These are phyloP conservation scores for Orthosia incerta DNA, from an alignment of 2,888 invertebrate genomes.

Conservation along the genomic window DNA sequence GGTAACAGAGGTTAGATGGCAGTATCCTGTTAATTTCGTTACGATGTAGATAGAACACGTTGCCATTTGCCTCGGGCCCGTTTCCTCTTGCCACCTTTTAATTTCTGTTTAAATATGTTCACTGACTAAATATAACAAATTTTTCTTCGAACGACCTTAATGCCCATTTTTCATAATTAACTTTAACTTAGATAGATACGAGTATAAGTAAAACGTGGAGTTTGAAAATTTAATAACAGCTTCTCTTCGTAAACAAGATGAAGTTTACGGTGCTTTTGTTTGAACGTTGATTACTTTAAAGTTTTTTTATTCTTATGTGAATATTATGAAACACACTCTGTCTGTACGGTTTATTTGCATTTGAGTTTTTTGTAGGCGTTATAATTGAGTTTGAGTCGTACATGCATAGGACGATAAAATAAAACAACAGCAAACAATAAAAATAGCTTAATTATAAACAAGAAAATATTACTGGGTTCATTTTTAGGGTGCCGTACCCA, in stretches of 20 bases:
- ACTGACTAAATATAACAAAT: constrained; percentile 73
- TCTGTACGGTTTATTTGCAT: too few relatives aligned
- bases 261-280: neutral
- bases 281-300: neutral
- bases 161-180: constrained; percentile 53
- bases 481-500: too few relatives aligned
- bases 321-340: neutral
- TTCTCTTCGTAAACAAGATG: constrained; percentile 2
- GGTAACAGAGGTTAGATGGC: constrained; percentile 75
- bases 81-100: constrained; percentile 82
- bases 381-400: too few relatives aligned
- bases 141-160: constrained; percentile 55
- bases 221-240: constrained; percentile 12
- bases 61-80: constrained; percentile 76
- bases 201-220: constrained; percentile 29
- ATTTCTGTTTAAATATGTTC: constrained; percentile 80
- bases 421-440: neutral
- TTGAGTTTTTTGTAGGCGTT: too few relatives aligned
- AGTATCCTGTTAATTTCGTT: constrained; percentile 83
- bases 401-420: too few relatives aligned
- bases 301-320: too few relatives aligned
- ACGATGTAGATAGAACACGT: constrained; percentile 88
- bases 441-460: neutral
- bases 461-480: too few relatives aligned
- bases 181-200: constrained; percentile 34